Conservation (phyloP, 2,797 vertebrate genomes). For the Enteromius argenteus region DNA sequence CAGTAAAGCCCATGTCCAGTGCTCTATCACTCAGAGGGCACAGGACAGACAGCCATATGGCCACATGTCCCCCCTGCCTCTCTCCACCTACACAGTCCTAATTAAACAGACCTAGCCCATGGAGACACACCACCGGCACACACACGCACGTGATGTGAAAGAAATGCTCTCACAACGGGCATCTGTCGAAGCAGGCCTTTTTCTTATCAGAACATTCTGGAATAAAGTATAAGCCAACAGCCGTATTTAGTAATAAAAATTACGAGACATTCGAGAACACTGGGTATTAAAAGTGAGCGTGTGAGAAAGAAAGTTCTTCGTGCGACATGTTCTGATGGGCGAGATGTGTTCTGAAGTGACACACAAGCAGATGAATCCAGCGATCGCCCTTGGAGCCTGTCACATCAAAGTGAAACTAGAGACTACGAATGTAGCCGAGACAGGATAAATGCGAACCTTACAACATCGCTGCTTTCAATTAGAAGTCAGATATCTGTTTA, state of each 20-base stretch:
- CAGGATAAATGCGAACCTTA: conserved; percentile 51
- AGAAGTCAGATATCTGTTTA: conserved; percentile 29
- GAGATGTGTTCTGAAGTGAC: conserved; percentile 65
- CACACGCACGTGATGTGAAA: conserved; percentile 35
- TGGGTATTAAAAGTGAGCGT: not conserved
- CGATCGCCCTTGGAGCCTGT: conserved; percentile 37
- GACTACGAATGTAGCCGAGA: conserved; percentile 10
- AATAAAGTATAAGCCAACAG: not conserved
- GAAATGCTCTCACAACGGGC: conserved; percentile 44
- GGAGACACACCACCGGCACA: conserved; percentile 18
- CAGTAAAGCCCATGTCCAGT: not conserved
- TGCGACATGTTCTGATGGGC: conserved; percentile 35
- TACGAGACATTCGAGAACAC: conserved; percentile 11
- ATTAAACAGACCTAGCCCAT: conserved; percentile 46
- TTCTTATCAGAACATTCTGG: conserved; percentile 22
- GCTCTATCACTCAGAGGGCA: conserved; percentile 29
- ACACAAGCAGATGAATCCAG: conserved; percentile 36
- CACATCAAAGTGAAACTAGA: conserved; percentile 49
- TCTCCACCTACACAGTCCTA: conserved; percentile 37
- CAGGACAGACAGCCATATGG: conserved; percentile 3
- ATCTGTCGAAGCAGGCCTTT: conserved; percentile 49
- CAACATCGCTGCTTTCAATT: conserved; percentile 52
- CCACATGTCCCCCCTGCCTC: conserved; percentile 23
- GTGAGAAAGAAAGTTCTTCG: not conserved
- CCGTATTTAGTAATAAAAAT: not conserved